phyloP scores from a whole-genome alignment of 2,113 vertebrate species.

The Hemiscyllium ocellatum region DNA sequence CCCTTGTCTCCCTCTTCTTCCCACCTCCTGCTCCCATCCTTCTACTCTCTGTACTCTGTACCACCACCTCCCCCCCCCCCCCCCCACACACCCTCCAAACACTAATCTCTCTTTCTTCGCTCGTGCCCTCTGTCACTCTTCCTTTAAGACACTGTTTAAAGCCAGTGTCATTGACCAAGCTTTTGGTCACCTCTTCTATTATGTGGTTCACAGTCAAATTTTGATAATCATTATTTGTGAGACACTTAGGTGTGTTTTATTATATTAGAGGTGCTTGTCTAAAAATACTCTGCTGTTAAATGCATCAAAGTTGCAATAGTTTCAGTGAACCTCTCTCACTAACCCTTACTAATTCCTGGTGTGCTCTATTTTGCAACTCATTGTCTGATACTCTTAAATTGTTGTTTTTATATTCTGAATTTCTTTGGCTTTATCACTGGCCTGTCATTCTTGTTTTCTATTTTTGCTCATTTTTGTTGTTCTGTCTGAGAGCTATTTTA shows the following conservation, averaged over 20 bases:
- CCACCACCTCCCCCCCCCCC: too few species aligned
- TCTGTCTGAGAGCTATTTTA: background rate
- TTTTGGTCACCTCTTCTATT: background rate
- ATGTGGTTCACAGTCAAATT: background rate
- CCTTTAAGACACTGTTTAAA: background rate
- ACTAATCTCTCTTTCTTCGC: background rate
- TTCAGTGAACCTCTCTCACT: background rate
- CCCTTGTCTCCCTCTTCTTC: too few species aligned
- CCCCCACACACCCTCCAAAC: fast-evolving
- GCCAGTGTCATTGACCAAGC: background rate
- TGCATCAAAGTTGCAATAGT: background rate
- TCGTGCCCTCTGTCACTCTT: background rate
- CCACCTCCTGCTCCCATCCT: too few species aligned
- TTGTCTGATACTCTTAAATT: background rate
- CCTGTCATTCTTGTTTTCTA: background rate
- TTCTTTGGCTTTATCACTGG: background rate
- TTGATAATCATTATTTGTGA: background rate
- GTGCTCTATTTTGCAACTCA: background rate
- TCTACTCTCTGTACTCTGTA: too few species aligned
- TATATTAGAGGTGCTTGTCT: too few species aligned
- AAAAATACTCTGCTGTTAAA: background rate
- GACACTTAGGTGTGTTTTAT: background rate
- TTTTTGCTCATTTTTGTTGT: background rate
- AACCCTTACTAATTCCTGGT: background rate
- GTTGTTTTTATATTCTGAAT: background rate